Evolutionary conservation across 2,888 invertebrate genomes (phyloP).

Genomic region (Agriopis marginaria): DNA sequence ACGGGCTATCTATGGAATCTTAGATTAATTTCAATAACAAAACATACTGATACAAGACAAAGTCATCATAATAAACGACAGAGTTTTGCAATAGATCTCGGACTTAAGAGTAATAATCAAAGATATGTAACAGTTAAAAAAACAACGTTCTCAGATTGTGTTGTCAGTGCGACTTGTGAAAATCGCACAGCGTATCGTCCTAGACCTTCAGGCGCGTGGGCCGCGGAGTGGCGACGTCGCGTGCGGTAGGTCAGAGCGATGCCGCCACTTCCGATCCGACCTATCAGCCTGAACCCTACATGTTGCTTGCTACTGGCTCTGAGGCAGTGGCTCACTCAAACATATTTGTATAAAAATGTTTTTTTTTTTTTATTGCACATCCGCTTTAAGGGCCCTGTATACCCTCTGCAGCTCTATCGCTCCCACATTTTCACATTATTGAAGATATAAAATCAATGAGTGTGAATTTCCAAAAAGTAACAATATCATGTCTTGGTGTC

Average conservation of each 20-base stretch:
- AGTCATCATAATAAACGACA: not conserved
- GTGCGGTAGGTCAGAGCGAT: constrained; percentile 37
- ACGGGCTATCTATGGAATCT: too few species aligned
- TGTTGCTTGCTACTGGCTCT: not conserved
- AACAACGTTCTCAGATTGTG: not conserved
- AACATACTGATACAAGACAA: not conserved
- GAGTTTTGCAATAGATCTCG: not conserved
- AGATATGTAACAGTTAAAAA: not conserved
- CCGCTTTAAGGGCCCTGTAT: too few species aligned
- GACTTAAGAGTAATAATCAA: not conserved
- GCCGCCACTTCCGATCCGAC: constrained; percentile 15
- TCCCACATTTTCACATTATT: too few species aligned
- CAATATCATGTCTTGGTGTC: too few species aligned
- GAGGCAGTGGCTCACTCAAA: too few species aligned
- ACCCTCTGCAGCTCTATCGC: too few species aligned
- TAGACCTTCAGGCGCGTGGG: constrained; percentile 43
- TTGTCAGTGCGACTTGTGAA: constrained; percentile 5
- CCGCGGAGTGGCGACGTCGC: constrained; percentile 11
- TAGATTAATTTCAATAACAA: not conserved
- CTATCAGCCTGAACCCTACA: not conserved
- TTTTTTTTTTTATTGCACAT: too few species aligned
- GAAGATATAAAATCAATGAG: too few species aligned
- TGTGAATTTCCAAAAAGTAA: too few species aligned
- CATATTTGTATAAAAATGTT: too few species aligned
- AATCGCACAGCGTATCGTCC: constrained; percentile 32